Base-by-base conservation (phyloP, 2,113 vertebrate species). In the Cranoglanis bouderius region DNA sequence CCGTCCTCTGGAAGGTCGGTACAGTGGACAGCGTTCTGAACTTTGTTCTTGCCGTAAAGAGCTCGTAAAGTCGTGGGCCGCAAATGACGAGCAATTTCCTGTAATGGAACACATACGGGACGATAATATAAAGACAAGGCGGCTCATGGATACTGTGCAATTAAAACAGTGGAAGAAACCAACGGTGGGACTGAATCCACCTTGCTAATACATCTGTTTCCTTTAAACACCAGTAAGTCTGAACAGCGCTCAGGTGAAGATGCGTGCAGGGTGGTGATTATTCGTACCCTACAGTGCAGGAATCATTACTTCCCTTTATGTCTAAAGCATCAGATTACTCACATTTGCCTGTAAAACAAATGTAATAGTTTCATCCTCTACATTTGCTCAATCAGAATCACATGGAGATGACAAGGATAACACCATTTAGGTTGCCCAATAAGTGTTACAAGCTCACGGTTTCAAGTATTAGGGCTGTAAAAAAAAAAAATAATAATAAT, bases 1-100 rank as follows among this genome's bases (percentile, higher is more conserved):
- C 96, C 93, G 29, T 99, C 98, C 85, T 99, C 98, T 1, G 97
- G 97, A 74, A 99, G 96, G 91, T 99, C 98, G 0, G 98, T 98
- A 77, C 98, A 99, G 93, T 99, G 98, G 49, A 99, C 94, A 0
- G 96, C 97, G 89, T 99, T 99, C 91, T 97, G 98, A 91, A 98
- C 93, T 94, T 97, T 98, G 88, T 95, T 97, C 93, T 96, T 97
- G 35, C 98, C 98, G 16, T 97, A 98, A 46, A 95, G 82, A 24
- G 97, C 97, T 24, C 97, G 96, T 87, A 99, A 93, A 0, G 97
- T 97, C 55, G 90, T 90, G 29, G 98, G 98, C 26, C 97, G 96
- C 19, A 99, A 95, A 84, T 96, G 96, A 24, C 96, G 95, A 12
- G 97, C 97, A 49, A 99, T 96, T 94, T 97, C 98, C 98, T 99